Evolutionary conservation across 2,113 vertebrate species (phyloP), one percentile per base, ranked within the genome.

Genomic region (Protomyctophum bolini): DNA sequence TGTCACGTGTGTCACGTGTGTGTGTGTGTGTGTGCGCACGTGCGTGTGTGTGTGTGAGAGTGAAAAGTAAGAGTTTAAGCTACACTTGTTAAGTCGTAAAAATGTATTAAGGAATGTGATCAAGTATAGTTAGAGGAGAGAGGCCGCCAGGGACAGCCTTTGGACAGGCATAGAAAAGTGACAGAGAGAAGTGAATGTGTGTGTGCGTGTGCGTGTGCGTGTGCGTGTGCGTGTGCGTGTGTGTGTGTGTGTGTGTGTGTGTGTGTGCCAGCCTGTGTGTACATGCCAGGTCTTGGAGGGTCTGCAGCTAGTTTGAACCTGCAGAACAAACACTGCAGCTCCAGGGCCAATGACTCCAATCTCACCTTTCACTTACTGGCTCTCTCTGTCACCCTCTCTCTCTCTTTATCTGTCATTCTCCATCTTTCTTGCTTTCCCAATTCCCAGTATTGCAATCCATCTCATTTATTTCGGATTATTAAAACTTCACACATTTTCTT

Each of bases 261-360:
- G 29, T 57, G 52, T 56, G 63, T 63, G 66, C 41, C 63, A 49
- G 72, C 83, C 74, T 86, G 87, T 83, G 79, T 73, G 62, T 64
- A 75, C 88, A 80, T 60, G 83, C 67, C 52, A 57, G 66, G 9
- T 59, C 48, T 79, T 74, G 63, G 58, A 80, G 76, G 71, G 33
- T 10, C 59, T 47, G 61, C 71, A 70, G 72, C 86, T 73, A n/a
- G 87, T 68, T 70, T 58, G 7, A 10, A 58, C 86, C 82, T 86
- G 89, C 66, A 81, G 55, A 69, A 65, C 69, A 87, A 83, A 86
- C 63, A 79, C 65, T 84, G 51, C 72, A 64, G 60, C 67, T 77
- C 41, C 1, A 45, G 58, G 63, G 59, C 48, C 55, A 61, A 6
- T 48, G 67, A 70, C 70, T 82, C 81, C 57, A 82, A 70, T 75